Base-by-base conservation (phyloP, 2,113 vertebrate species). In the Hylia prasina region DNA sequence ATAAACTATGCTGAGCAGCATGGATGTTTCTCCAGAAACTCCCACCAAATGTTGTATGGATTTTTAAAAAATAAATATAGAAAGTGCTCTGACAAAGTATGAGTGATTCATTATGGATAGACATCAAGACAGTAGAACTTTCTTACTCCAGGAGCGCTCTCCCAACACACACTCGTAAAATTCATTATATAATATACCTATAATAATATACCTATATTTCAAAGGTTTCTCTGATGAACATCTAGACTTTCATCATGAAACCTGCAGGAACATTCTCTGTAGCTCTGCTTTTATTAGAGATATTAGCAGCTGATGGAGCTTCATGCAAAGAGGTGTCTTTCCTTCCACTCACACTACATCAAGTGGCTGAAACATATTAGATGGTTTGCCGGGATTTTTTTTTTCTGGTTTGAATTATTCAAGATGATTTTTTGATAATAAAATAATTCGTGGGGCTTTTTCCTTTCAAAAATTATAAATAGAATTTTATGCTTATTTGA, bases 91-190 rank as follows among this genome's bases (percentile, higher is more conserved):
- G 53, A 45, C 9, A 37, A 70, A 45, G 7, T 24, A 14, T 11
- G 3, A 68, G 4, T 20, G 40, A 9, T 87, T 71, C 7, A 33
- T 65, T 87, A 51, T 21, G 57, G 19, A 31, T 14, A 64, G 22
- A 15, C 7, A 22, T 27, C 27, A 53, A 56, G 13, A 28, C 0
- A 0, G 17, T 24, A 42, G 47, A 75, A 65, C 10, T 31, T 82
- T 81, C 24, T 82, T 40, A 76, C 6, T 50, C 40, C 35, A 54
- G 1, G 0, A 42, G 9, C 51, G 19, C 13, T 86, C 23, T 39
- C 15, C 39, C 40, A 39, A 11, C 1, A 47, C 9, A 33, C 10
- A 11, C 10, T 37, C 35, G 33, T 20, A 56, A 84, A 63, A 66
- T 37, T 73, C 16, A 33, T 42, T 65, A 20, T 35, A n/a, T n/a